Percentiles rank a stretch among this genome's conserved stretches.
Evolutionary conservation across 1,140 invertebrate genomes (phyloP).

Genomic region (Drosophila albomicans): DNA sequence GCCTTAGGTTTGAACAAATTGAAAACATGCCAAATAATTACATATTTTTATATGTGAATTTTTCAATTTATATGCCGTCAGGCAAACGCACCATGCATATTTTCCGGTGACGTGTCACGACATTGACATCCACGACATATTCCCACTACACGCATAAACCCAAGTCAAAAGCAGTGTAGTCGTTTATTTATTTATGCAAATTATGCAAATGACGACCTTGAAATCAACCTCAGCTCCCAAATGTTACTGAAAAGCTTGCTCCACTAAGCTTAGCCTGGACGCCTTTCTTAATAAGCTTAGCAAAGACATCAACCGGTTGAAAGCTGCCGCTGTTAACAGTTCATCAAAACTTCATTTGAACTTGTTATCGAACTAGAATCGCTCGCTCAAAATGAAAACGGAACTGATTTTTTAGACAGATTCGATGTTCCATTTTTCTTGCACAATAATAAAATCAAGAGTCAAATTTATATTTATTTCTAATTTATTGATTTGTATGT

Average conservation of each 20-base stretch:
- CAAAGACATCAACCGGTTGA: not conserved
- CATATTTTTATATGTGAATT: slow-evolving; percentile 79
- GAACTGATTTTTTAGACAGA: not conserved
- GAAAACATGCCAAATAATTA: slow-evolving; percentile 80
- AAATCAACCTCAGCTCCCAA: slow-evolving; percentile 15
- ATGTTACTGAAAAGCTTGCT: slow-evolving; percentile 1
- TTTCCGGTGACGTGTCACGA: slow-evolving; percentile 47
- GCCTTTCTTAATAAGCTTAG: not conserved
- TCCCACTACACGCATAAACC: slow-evolving; percentile 42
- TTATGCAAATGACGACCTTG: slow-evolving; percentile 49
- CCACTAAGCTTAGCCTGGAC: not conserved
- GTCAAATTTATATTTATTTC: slow-evolving; percentile 11
- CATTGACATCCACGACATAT: slow-evolving; percentile 63
- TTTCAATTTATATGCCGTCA: slow-evolving; percentile 83
- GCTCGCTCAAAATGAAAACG: not conserved
- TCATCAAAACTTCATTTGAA: not conserved
- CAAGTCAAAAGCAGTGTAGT: slow-evolving; percentile 33
- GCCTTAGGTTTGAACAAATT: slow-evolving; percentile 67
- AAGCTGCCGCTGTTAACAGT: not conserved
- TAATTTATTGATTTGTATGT: slow-evolving; percentile 40
- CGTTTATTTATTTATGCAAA: slow-evolving; percentile 47
- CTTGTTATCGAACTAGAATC: not conserved
- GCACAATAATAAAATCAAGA: not conserved
- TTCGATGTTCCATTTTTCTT: not conserved
- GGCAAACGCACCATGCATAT: slow-evolving; percentile 72